Evolutionary conservation across 2,113 vertebrate genomes (phyloP), one percentile per base, ranked within the genome.

Genomic region (Trematomus loennbergii): DNA sequence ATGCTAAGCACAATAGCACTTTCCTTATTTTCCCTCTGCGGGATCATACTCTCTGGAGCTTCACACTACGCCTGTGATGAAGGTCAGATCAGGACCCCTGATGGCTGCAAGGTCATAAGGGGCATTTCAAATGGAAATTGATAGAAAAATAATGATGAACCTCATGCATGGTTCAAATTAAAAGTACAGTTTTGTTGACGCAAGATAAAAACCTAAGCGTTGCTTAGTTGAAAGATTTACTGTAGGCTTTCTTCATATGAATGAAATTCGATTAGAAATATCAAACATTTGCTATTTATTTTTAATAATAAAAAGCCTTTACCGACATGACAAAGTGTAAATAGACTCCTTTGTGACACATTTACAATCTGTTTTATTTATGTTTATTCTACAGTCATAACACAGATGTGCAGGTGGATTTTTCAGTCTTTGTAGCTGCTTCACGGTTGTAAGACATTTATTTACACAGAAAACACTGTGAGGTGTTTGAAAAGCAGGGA

Each of bases 1-100:
- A 77, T 72, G 74, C 69, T 72, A 75, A 83, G 62, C 46, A 79
- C 57, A 80, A 49, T 45, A 61, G 17, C 49, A 20, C 67, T 74
- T 70, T 80, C 61, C 69, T 61, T 80, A 67, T 65, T 79, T 81
- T 75, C 78, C 85, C 45, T 81, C 49, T 62, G 71, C 3, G 22
- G 78, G 61, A 79, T 89, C 78, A 52, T 46, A 36, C 69, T 36
- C 65, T 77, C 61, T 67, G 8, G n/a, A 69, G 61, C 63, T 71
- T 59, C 76, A 69, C 69, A 57, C 57, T 72, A 74, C 67, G 80
- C 61, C 7, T 36, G 60, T 66, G 40, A 54, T 69, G 40, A 54
- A 87, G 75, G 79, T 82, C 66, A 73, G 50, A 82, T 73, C 61
- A 61, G 52, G 25, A 36, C 78, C 65, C 59, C 58, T 57, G 49